Conservation (phyloP, 1,140 invertebrate species). For the Sarcophaga bullata region DNA sequence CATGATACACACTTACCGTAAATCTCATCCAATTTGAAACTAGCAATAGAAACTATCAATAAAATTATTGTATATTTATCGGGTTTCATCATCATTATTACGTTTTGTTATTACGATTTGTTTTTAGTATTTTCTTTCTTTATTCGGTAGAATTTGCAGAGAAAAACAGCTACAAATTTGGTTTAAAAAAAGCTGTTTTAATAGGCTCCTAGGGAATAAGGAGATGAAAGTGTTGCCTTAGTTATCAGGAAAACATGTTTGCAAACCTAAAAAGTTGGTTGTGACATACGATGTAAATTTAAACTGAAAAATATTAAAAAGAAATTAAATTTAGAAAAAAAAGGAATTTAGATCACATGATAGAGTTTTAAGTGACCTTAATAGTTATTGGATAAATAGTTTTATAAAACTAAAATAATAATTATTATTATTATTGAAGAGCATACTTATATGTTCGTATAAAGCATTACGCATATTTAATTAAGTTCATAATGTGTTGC, state of each 20-base stretch:
- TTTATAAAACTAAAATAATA: no score
- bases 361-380: conserved; percentile 20
- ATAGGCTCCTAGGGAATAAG: background rate
- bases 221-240: background rate
- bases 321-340: background rate
- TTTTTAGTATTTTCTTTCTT: background rate
- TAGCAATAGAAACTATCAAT: conserved; percentile 41
- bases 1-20: no score
- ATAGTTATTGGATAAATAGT: background rate
- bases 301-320: background rate
- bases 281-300: no score
- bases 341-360: background rate
- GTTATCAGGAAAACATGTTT: conserved; percentile 12
- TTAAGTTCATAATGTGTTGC: conserved; percentile 37
- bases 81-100: conserved; percentile 35
- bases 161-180: background rate
- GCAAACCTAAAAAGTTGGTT: background rate
- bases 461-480: conserved; percentile 17
- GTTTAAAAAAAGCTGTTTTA: background rate
- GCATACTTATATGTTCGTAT: background rate
- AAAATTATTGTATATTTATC: conserved; percentile 22
- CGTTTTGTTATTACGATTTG: no score
- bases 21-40: conserved; percentile 41
- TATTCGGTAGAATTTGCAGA: background rate
- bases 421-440: background rate